A percentile compares a stretch with the other conserved stretches of the same genome.
Evolutionary conservation across 37 sponge, comb jelly and placozoan species (phyloP).

Genomic region (Cliona cf. orientalis): DNA sequence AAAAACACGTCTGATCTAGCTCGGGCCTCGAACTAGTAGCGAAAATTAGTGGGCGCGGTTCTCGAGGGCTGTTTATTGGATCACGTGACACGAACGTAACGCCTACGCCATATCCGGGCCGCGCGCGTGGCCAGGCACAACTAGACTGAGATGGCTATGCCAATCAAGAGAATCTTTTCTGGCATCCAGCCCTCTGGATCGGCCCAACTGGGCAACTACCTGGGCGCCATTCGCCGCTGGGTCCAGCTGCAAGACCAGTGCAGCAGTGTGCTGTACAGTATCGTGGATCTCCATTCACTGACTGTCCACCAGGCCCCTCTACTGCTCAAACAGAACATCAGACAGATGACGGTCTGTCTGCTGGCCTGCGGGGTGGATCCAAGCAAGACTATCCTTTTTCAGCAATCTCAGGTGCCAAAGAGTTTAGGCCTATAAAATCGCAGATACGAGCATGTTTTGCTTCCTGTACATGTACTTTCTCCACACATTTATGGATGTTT

Average conservation of each 20-base stretch:
- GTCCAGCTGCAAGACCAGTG: conserved; percentile 62
- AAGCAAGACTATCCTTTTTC: conserved; percentile 76
- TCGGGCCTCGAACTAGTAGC: too few species aligned
- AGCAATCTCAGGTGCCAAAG: conserved; percentile 86
- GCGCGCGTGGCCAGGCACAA: too few species aligned
- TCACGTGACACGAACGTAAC: too few species aligned
- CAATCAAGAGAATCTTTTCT: conserved; percentile 73
- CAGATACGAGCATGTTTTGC: too few species aligned
- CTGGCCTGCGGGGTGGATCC: conserved; percentile 93
- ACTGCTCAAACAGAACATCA: conserved; percentile 48
- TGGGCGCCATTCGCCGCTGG: conserved; percentile 90
- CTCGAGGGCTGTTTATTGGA: too few species aligned
- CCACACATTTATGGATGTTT: too few species aligned
- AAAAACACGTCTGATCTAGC: too few species aligned
- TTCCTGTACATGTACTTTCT: too few species aligned
- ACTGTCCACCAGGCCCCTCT: conserved; percentile 74
- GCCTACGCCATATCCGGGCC: too few species aligned
- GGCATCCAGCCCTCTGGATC: conserved; percentile 93
- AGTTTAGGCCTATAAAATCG: too few species aligned
- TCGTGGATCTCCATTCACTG: conserved; percentile 89
- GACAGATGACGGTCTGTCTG: conserved; percentile 56
- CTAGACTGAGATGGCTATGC: too few species aligned
- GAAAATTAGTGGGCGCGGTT: too few species aligned
- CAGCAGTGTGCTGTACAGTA: conserved; percentile 70
- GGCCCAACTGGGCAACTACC: conserved; percentile 90